These are phyloP conservation scores for Oryctes rhinoceros DNA, from an alignment of 1,140 invertebrate species.

Conservation along the genomic window DNA sequence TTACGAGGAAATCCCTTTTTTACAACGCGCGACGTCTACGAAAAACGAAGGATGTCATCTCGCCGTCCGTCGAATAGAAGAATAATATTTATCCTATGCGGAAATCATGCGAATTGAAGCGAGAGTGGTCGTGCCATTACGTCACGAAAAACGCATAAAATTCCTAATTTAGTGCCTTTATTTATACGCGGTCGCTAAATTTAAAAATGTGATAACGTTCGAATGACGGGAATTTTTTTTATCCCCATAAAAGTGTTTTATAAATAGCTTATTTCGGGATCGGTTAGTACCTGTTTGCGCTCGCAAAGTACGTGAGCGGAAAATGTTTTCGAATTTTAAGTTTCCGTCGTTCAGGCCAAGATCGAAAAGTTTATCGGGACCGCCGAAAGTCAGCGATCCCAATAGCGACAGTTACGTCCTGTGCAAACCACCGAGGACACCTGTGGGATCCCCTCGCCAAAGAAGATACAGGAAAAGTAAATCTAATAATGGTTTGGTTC, in stretches of 20 bases:
- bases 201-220: constrained; percentile 29
- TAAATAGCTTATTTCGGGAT: not conserved
- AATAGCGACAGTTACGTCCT: constrained; percentile 38
- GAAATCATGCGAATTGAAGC: not conserved
- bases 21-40: constrained; percentile 4
- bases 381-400: not conserved
- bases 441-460: constrained; percentile 52
- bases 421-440: constrained; percentile 52
- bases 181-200: not conserved
- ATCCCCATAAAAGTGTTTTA: constrained; percentile 16
- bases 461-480: constrained; percentile 51
- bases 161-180: constrained; percentile 28
- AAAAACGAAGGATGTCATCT: constrained; percentile 12
- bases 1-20: constrained; percentile 37
- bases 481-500: constrained; percentile 3
- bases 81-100: constrained; percentile 6
- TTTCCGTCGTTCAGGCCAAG: constrained; percentile 50
- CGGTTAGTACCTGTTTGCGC: not conserved
- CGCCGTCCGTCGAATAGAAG: not conserved
- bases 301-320: constrained; percentile 10
- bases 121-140: not conserved
- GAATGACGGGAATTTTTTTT: not conserved
- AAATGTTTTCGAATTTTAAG: constrained; percentile 55
- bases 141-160: constrained; percentile 10
- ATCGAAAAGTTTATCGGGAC: constrained; percentile 49